These are phyloP conservation scores for Troides aeacus DNA, from an alignment of 2,888 invertebrate species.

Conservation along the genomic window DNA sequence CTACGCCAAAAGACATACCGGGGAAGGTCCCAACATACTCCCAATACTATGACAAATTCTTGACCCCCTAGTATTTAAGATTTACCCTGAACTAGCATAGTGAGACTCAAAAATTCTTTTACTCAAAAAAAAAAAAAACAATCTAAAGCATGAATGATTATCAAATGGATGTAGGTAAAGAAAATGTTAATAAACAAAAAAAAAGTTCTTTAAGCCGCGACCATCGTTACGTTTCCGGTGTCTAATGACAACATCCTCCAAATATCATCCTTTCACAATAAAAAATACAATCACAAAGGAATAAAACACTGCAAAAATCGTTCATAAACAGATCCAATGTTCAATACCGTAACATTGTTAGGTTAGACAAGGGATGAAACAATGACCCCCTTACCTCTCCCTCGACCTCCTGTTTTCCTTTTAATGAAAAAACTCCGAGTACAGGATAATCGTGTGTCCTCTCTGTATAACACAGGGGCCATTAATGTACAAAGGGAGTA, in stretches of 20 bases:
- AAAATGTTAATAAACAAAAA: too few species aligned
- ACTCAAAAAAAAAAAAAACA: too few species aligned
- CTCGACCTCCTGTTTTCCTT: slow-evolving; percentile 23
- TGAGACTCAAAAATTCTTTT: too few species aligned
- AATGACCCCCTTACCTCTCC: background rate
- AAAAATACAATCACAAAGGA: background rate
- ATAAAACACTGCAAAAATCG: background rate
- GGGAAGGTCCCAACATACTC: too few species aligned
- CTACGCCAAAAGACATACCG: too few species aligned
- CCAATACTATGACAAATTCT: too few species aligned
- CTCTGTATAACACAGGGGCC: slow-evolving; percentile 15
- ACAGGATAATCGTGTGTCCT: slow-evolving; percentile 30
- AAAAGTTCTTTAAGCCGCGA: background rate
- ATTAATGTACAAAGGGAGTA: slow-evolving; percentile 27
- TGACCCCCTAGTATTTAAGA: too few species aligned
- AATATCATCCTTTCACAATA: background rate
- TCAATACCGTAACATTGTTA: slow-evolving; percentile 17
- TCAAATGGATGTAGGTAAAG: too few species aligned
- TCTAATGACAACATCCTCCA: slow-evolving; percentile 24
- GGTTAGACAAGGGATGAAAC: slow-evolving; percentile 23
- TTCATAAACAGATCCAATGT: slow-evolving; percentile 10
- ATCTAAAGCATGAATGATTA: too few species aligned
- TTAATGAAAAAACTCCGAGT: slow-evolving; percentile 21
- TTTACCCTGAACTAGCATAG: too few species aligned
- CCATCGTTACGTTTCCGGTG: slow-evolving; percentile 16